A percentile compares a stretch with the other conserved stretches of the same genome.
These are phyloP conservation scores for Caenorhabditis sp. DNA, from an alignment of 2,888 invertebrate genomes.

Conservation along the genomic window DNA sequence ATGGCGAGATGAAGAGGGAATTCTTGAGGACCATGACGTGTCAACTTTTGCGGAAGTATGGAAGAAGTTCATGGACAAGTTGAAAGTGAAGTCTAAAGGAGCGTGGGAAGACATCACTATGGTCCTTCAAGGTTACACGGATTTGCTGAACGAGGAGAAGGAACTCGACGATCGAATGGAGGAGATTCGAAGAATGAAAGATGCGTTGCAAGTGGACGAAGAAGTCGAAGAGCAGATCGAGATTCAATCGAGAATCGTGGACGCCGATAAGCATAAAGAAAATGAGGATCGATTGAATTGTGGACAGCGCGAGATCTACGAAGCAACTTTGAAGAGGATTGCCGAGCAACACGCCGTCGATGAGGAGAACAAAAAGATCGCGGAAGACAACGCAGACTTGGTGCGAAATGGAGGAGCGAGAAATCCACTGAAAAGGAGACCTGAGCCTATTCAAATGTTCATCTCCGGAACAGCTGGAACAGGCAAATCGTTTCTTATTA, in stretches of 20 bases:
- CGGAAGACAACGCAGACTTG: neutral
- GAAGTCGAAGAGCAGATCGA: constrained; percentile 18
- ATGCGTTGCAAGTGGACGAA: neutral
- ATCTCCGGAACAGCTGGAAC: constrained; percentile 62
- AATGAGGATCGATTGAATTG: constrained; percentile 11
- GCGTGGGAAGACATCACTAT: neutral
- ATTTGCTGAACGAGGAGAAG: neutral
- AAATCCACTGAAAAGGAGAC: neutral
- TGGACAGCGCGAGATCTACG: constrained; percentile 40
- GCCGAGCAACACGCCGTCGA: constrained; percentile 15
- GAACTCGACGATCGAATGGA: neutral
- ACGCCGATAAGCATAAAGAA: constrained; percentile 9
- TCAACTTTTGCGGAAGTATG: neutral
- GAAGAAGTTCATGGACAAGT: neutral
- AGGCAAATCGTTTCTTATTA: constrained; percentile 66
- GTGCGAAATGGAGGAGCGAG: neutral
- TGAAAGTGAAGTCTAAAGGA: neutral
- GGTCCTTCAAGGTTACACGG: neutral
- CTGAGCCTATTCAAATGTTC: constrained; percentile 27
- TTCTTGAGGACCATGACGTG: neutral
- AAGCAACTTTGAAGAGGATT: constrained; percentile 12
- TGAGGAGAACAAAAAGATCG: neutral
- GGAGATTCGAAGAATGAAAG: neutral
- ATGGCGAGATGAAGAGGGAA: constrained; percentile 18
- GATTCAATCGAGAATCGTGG: constrained; percentile 27